Conservation (phyloP, 2,797 vertebrate genomes). For the Coluber constrictor region DNA sequence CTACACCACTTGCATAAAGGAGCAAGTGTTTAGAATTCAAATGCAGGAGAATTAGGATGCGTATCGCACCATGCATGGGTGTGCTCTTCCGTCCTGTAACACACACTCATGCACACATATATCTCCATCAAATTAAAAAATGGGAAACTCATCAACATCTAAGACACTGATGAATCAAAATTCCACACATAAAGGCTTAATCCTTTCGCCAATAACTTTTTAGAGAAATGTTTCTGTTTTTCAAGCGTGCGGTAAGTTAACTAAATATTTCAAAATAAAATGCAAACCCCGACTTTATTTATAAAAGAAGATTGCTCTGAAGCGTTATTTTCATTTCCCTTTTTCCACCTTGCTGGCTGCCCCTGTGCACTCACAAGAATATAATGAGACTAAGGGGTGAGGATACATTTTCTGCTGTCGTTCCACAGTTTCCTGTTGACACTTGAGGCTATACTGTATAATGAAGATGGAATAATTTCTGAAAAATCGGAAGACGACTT, state of each 20-base stretch:
- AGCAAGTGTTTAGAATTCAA: background rate
- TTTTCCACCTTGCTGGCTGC: background rate
- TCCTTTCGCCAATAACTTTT: background rate
- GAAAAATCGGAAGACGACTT: background rate
- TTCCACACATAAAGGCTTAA: constrained; percentile 14
- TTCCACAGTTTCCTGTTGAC: constrained; percentile 25
- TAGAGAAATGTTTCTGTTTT: constrained; percentile 28
- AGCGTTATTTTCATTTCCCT: background rate
- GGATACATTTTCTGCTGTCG: background rate
- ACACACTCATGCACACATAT: background rate
- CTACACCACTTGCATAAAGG: background rate
- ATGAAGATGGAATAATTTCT: constrained; percentile 8
- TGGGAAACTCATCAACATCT: constrained; percentile 11
- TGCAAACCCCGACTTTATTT: constrained; percentile 11
- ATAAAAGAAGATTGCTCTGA: constrained; percentile 37
- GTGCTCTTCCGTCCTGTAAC: too few species aligned
- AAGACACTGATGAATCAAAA: constrained; percentile 30
- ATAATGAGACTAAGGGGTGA: constrained; percentile 11
- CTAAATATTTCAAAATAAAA: constrained; percentile 45
- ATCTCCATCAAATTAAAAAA: background rate
- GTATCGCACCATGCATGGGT: background rate
- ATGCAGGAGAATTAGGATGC: background rate
- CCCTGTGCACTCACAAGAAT: background rate
- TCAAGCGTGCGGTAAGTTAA: constrained; percentile 39
- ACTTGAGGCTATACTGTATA: background rate